Evolutionary conservation across 30 jellyfish, hydroid and myxozoan genomes (phyloP), one percentile per base, ranked within the genome.

Genomic region (Aurelia coerulea): DNA sequence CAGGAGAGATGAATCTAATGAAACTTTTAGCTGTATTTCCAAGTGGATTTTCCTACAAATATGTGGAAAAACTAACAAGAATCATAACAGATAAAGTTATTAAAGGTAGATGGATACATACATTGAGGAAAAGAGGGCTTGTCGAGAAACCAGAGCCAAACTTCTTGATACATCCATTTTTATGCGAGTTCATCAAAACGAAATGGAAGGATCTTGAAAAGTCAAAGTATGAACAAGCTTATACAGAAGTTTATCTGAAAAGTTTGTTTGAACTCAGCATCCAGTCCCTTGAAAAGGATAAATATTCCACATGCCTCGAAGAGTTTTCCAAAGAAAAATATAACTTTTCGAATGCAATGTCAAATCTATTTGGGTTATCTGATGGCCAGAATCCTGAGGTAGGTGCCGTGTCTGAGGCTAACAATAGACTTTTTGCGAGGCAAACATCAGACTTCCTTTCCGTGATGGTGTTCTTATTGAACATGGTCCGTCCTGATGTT

Each of bases 11-110:
- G 50, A 70, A 18, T 17, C 60, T 79, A 56, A 8, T 79, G 23
- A 18, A 53, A 65, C 3, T 64, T 54, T 53, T 79, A 33, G 90
- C 90, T 37, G 90, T 79, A 56, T 79, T 79, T 65, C 90, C 90
- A 6, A 41, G 81, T 68, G 17, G 62, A 19, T 79, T 79, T 70
- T 63, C 80, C 8, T 79, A 79, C 70, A 35, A 56, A 0, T 64
- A 42, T 53, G 81, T 65, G 10, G 49, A 79, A 29, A 64, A 63
- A 71, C 23, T 62, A 54, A 16, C 32, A 53, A 6, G 3, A 37
- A 18, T n/a, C 53, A 18, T 31, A 33, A 16, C 1, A 68, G 31
- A n/a, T 15, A 46, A 79, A 37, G 81, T 75, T 42, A 29, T 5
- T 15, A 46, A 79, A 37, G 81, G 81, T 42, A 29, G 53, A 56